A percentile compares a stretch with the other conserved stretches of the same genome.
Conservation (phyloP, 2,113 vertebrate species). For the Drymodes brunneopygia region DNA sequence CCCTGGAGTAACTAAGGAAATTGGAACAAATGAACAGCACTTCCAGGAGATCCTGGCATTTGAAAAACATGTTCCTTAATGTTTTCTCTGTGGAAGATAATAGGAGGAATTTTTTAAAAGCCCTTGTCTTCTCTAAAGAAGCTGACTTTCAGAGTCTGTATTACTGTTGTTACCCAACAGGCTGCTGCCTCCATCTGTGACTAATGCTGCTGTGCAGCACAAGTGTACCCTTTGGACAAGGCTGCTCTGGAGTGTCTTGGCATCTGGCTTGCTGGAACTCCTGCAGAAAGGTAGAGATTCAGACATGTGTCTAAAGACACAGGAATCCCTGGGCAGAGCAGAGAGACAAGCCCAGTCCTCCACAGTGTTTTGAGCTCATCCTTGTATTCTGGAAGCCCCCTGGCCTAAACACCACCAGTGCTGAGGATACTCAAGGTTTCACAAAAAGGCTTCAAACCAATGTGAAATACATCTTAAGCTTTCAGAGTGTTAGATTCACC, state of each 20-base stretch:
- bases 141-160: neutral
- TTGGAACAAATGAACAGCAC: neutral
- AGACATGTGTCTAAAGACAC: neutral
- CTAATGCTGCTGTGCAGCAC: neutral
- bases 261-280: neutral
- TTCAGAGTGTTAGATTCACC: neutral
- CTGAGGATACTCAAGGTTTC: neutral
- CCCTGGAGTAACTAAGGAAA: neutral
- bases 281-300: neutral
- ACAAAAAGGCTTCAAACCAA: neutral
- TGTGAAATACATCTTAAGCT: neutral
- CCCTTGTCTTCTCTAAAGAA: neutral
- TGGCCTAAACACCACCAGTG: neutral
- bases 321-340: neutral
- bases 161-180: neutral
- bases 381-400: neutral
- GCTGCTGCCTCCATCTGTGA: neutral
- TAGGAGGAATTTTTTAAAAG: neutral
- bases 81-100: neutral
- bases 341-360: neutral
- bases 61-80: neutral
- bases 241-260: neutral
- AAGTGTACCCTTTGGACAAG: neutral
- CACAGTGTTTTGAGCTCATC: neutral
- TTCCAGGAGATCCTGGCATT: neutral